phyloP scores from a whole-genome alignment of 1,140 invertebrate species.

The Drosophila kohkoa region DNA sequence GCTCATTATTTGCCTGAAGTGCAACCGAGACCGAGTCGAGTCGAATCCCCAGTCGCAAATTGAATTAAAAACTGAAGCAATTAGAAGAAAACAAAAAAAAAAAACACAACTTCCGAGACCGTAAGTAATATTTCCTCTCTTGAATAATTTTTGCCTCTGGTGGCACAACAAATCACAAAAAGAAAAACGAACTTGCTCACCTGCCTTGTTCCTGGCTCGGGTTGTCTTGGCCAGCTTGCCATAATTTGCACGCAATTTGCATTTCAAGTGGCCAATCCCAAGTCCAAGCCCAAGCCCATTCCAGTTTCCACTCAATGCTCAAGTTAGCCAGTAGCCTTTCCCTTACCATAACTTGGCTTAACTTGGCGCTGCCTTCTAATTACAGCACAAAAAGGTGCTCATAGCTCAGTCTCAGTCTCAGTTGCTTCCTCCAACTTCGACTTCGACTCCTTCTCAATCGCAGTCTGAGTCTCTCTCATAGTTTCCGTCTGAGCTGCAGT shows the following conservation, averaged over 20 bases:
- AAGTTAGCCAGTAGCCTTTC: constrained; percentile 49
- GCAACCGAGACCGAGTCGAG: not conserved
- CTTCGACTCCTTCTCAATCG: too few relatives aligned
- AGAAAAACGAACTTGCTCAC: constrained; percentile 53
- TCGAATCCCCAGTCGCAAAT: constrained; percentile 45
- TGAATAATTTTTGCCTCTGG: constrained; percentile 38
- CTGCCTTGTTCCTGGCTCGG: constrained; percentile 42
- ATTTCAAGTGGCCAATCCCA: constrained; percentile 77
- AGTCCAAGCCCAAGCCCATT: not conserved
- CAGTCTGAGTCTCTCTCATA: constrained; percentile 27
- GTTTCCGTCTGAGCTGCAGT: constrained; percentile 9
- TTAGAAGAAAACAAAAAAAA: constrained; percentile 60
- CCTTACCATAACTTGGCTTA: constrained; percentile 24
- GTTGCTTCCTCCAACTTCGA: not conserved
- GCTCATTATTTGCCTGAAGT: not conserved
- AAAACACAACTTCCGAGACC: constrained; percentile 62
- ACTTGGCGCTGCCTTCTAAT: constrained; percentile 66
- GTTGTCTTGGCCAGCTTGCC: constrained; percentile 65
- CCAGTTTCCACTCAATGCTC: constrained; percentile 34
- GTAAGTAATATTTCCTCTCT: constrained; percentile 64
- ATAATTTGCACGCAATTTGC: constrained; percentile 83
- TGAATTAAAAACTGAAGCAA: constrained; percentile 66
- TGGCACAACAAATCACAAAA: constrained; percentile 42
- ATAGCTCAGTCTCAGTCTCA: constrained; percentile 49
- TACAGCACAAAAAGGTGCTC: constrained; percentile 67